Base-by-base conservation (phyloP, 2,113 vertebrate species). In the Pantherophis guttatus region DNA sequence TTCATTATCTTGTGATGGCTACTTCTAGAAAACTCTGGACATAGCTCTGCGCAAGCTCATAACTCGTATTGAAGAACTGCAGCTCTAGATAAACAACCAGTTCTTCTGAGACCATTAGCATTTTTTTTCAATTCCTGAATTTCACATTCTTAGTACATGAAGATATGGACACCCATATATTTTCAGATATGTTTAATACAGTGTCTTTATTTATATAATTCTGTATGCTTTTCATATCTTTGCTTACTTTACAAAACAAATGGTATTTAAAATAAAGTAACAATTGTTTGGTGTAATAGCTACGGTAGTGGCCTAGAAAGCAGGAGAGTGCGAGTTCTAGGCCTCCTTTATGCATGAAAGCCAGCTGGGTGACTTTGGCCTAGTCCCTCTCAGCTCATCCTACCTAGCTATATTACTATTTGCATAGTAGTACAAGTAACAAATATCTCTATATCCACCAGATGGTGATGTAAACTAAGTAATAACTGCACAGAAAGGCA, bases 401-500 rank as follows among this genome's bases (percentile, higher is more conserved):
- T 62, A 62, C 59, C 59, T 62, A 7, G 23, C 24, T 29, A 57
- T 24, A 48, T 81, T 54, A 55, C 58, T 85, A 58, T 50, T 90
- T 86, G 29, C 58, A 23, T 62, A 33, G 59, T 5, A 70, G 0
- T 75, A 44, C 15, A 54, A 3, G 29, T 26, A 86, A 90, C 55
- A 53, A 26, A 44, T 59, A 33, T 26, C 62, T 29, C 7, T n/a
- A 8, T 53, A 59, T 12, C 81, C 92, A 90, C 92, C 90, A 93
- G 92, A 54, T 90, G 92, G 92, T 44, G 92, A 87, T 93, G 50
- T 48, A 65, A 87, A 65, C 81, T 19, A 44, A 87, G n/a, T 86
- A 65, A 93, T 90, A 26, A 21, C 57, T 70, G 8, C 24, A 53
- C 33, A 50, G 33, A 88, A 29, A 59, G 39, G 6, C 44, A 53